phyloP scores from a whole-genome alignment of 2,888 invertebrate species.

The Endotricha flammealis region DNA sequence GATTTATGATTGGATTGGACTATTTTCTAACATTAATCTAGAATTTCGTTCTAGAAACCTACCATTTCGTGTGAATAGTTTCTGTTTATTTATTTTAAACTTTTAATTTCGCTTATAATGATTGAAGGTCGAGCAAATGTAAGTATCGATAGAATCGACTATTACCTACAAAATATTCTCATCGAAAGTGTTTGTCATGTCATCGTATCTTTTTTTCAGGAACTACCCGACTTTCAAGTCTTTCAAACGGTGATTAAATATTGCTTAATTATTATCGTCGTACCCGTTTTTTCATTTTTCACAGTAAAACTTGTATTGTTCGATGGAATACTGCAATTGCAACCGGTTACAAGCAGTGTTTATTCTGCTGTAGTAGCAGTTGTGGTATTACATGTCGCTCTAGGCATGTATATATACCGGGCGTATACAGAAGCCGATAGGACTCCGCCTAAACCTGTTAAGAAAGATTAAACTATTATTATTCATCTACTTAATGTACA shows the following conservation, averaged over 20 bases:
- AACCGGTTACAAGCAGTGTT: slow-evolving; percentile 83
- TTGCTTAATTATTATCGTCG: slow-evolving; percentile 85
- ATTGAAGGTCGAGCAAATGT: slow-evolving; percentile 75
- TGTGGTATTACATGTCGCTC: slow-evolving; percentile 84
- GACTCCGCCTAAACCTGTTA: slow-evolving; percentile 52
- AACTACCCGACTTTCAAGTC: slow-evolving; percentile 82
- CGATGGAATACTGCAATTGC: slow-evolving; percentile 79
- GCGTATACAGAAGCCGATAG: slow-evolving; percentile 82
- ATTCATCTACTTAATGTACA: slow-evolving; percentile 7
- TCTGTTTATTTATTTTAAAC: too few relatives aligned
- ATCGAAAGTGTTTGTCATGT: not conserved
- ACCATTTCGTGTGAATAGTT: too few relatives aligned
- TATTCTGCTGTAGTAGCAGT: slow-evolving; percentile 88
- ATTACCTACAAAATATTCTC: not conserved
- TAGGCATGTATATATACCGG: slow-evolving; percentile 87
- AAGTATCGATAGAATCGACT: slow-evolving; percentile 32
- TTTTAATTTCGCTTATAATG: slow-evolving; percentile 65
- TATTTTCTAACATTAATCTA: too few relatives aligned
- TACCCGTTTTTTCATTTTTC: slow-evolving; percentile 88
- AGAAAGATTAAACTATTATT: slow-evolving; percentile 53
- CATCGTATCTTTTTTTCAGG: slow-evolving; percentile 59
- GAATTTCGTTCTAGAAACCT: too few relatives aligned
- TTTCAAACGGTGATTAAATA: slow-evolving; percentile 88
- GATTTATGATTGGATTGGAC: too few relatives aligned
- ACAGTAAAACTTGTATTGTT: slow-evolving; percentile 82